Base-by-base conservation (phyloP, 2,113 vertebrate species). In the Pteropus alecto region DNA sequence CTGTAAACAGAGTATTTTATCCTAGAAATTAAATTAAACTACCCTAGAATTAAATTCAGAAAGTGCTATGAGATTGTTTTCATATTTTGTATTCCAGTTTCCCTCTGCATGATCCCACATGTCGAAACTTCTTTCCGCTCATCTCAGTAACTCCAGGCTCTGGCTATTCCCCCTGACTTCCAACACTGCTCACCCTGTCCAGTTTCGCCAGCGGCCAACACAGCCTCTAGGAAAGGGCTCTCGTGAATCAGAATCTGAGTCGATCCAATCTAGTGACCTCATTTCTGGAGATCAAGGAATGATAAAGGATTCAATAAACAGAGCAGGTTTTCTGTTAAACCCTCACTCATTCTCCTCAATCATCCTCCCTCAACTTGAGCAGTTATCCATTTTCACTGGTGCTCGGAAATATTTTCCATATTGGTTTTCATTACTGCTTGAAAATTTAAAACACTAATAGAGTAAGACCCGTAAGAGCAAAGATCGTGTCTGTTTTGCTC, bases 21-120 rank as follows among this genome's bases (percentile, higher is more conserved):
- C 33, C 24, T 76, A 87, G 76, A 95, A 88, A 74, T 84, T 70
- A 87, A 30, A 81, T 83, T 74, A 58, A 26, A 79, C 90, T 77
- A 76, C 74, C 33, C 46, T 58, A 58, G 70, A 93, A 93, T 91
- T 76, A 87, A 35, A 85, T 84, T 65, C 60, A 60, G 77, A 91
- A 93, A 88, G 60, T 10, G 22, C 43, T 60, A 26, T n/a, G 38
- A 76, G 65, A 65, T 70, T 43, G 33, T 74, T 93, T 88, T 91
- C 46, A 43, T 43, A 54, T 46, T 41, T 91, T 88, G 38, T 38
- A 58, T 76, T 70, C 88, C 33, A 58, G 19, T 54, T 93, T 76
- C 46, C 30, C 33, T 85, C n/a, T 22, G 8, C 33, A 65, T 16
- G 58, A 81, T 74, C 22, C 56, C 35, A n/a, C 38, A 46, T 82